Evolutionary conservation across 1,140 invertebrate genomes (phyloP), one percentile per base, ranked within the genome.

Genomic region (Drosophila grimshawi): DNA sequence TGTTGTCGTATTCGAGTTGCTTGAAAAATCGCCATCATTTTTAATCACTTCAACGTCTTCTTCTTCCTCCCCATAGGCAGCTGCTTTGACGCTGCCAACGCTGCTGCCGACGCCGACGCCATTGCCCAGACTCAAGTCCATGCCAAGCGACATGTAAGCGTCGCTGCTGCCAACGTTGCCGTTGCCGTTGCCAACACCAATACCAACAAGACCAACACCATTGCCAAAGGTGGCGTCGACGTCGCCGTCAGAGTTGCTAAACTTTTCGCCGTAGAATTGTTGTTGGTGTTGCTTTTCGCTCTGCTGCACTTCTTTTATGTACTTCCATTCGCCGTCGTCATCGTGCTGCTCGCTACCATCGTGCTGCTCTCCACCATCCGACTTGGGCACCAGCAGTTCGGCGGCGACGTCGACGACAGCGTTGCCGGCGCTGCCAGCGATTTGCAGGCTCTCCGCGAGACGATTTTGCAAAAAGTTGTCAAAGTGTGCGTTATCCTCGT

Each of bases 251-350:
- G 29, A 65, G 56, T 72, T 60, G 61, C 62, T 71, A 53, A 76
- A 65, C 48, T 76, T 66, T 64, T 65, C 74, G 69, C 70, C 69
- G 63, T 73, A 77, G 51, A 61, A 60, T 55, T 68, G 62, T 62
- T 68, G 78, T 56, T 68, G 77, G 35, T 61, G 83, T 33, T 76
- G 83, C 77, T 92, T 92, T 76, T 92, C 90, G 74, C 78, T 91
- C 69, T 92, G 90, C 76, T 90, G 86, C 83, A 88, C 90, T 78
- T 92, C 90, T 75, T 89, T 79, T 64, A 90, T 85, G 65, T 92
- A 92, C 69, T 92, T 92, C 83, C 74, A 92, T 81, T 92, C 90
- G 65, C 86, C 90, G 64, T 90, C 86, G 66, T 82, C 78, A 37
- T 78, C 85, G 56, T 73, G 78, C 63, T 86, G 39, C n/a, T 43